Percentiles rank a stretch among this genome's conserved stretches.
Evolutionary conservation across 1,140 invertebrate genomes (phyloP).

Genomic region (Eurytemora carolleeae): DNA sequence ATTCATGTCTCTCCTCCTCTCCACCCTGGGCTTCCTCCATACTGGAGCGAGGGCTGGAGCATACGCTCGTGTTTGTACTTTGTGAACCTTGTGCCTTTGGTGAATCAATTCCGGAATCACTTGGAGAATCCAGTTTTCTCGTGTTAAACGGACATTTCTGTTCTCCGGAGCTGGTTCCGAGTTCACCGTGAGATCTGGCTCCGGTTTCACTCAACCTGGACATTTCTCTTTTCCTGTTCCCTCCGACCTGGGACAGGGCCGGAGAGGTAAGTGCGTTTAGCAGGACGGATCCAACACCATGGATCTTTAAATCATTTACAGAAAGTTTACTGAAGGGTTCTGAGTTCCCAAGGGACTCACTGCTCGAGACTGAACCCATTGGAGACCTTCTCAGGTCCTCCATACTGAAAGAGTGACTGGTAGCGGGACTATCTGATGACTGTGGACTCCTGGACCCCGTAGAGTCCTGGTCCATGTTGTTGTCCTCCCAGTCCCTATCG

Average conservation of each 20-base stretch:
- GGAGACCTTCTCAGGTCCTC: constrained; percentile 33
- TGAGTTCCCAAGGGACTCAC: constrained; percentile 46
- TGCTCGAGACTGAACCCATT: constrained; percentile 60
- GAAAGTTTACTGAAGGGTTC: constrained; percentile 28
- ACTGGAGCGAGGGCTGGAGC: constrained; percentile 44
- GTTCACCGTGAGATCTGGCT: constrained; percentile 33
- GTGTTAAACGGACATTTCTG: constrained; percentile 27
- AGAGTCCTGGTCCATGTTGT: constrained; percentile 23
- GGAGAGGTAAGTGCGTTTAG: constrained; percentile 6
- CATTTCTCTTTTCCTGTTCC: constrained; percentile 39
- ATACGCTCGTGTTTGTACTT: constrained; percentile 47
- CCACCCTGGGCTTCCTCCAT: constrained; percentile 14
- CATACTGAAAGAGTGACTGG: neutral
- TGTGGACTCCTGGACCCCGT: constrained; percentile 29
- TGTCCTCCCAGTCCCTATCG: neutral
- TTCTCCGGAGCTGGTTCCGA: constrained; percentile 16
- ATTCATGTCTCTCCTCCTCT: constrained; percentile 16
- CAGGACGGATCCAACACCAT: constrained; percentile 4
- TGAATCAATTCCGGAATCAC: constrained; percentile 74
- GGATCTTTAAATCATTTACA: constrained; percentile 6
- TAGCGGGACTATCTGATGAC: constrained; percentile 39
- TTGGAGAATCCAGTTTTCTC: constrained; percentile 64
- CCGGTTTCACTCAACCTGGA: constrained; percentile 33
- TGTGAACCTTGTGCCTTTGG: constrained; percentile 51
- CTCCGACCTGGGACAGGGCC: constrained; percentile 23